Conservation (phyloP, 2,888 invertebrate species). For the Ganaspis brasiliensis region DNA sequence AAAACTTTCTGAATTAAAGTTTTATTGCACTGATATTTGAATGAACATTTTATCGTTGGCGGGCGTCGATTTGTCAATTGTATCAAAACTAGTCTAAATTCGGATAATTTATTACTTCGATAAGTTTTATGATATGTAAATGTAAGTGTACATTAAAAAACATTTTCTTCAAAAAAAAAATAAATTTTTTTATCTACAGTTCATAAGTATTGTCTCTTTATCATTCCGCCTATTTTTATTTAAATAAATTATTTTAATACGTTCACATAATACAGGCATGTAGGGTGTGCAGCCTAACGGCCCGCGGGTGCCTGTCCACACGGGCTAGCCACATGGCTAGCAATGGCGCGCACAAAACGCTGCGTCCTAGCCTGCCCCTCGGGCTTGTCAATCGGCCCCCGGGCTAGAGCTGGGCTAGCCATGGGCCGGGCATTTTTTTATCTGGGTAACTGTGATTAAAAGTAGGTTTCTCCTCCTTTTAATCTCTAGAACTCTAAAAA, state of each 20-base stretch:
- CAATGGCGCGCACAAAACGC: constrained; percentile 8
- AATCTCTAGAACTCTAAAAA: too few species aligned
- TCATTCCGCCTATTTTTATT: constrained; percentile 1
- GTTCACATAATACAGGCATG: background rate
- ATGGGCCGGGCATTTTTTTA: background rate
- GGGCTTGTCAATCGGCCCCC: background rate
- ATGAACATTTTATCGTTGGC: too few species aligned
- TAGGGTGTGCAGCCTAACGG: background rate
- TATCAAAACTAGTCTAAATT: too few species aligned
- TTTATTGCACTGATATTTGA: too few species aligned
- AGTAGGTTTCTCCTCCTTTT: too few species aligned
- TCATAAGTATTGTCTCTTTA: background rate
- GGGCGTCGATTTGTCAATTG: too few species aligned
- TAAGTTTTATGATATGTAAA: too few species aligned
- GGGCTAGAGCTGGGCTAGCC: background rate
- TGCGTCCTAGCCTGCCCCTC: constrained; percentile 2
- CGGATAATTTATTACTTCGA: background rate
- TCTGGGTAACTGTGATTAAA: too few species aligned
- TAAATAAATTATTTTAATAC: constrained; percentile 8
- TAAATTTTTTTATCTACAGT: background rate
- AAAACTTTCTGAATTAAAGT: too few species aligned
- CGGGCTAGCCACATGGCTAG: background rate
- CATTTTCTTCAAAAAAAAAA: background rate
- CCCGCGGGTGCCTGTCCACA: background rate
- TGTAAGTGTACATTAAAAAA: background rate